phyloP scores from a whole-genome alignment of 2,797 vertebrate genomes.

The Philypnodon macrostomus region DNA sequence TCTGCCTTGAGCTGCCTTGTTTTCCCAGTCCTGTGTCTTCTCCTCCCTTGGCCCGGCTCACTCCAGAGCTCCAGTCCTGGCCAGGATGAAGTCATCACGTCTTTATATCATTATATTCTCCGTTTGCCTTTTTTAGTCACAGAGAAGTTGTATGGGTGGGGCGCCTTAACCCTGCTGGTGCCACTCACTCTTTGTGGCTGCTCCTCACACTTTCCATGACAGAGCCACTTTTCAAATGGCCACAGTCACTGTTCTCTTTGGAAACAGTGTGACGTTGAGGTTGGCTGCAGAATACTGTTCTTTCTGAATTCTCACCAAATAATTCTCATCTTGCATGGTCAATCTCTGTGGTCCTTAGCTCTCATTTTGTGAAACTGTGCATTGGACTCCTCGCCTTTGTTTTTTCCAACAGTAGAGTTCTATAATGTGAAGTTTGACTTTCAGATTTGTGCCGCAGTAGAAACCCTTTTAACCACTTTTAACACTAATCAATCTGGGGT shows the following conservation, averaged over 20 bases:
- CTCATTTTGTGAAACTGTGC: constrained; percentile 21
- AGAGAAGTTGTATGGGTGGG: constrained; percentile 69
- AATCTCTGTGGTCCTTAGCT: constrained; percentile 14
- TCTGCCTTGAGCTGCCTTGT: constrained; percentile 42
- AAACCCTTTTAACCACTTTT: too few relatives aligned
- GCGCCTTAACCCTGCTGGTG: constrained; percentile 59
- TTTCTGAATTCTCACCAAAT: constrained; percentile 31
- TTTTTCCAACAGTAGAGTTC: too few relatives aligned
- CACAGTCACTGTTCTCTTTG: constrained; percentile 39
- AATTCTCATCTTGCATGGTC: constrained; percentile 20
- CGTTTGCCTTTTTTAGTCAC: constrained; percentile 83
- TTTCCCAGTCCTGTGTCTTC: constrained; percentile 44
- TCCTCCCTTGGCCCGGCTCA: constrained; percentile 49
- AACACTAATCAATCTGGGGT: too few relatives aligned
- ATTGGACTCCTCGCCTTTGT: too few relatives aligned
- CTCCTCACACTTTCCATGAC: constrained; percentile 72
- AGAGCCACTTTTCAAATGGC: constrained; percentile 43
- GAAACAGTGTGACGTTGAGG: constrained; percentile 39
- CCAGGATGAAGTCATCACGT: constrained; percentile 75
- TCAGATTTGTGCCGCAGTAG: too few relatives aligned
- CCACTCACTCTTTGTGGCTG: constrained; percentile 47
- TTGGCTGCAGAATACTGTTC: constrained; percentile 32
- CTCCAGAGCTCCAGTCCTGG: constrained; percentile 62
- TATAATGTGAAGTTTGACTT: too few relatives aligned
- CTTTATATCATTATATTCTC: constrained; percentile 78